Evolutionary conservation across 2,797 vertebrate species (phyloP).

Genomic region (Paguma larvata): DNA sequence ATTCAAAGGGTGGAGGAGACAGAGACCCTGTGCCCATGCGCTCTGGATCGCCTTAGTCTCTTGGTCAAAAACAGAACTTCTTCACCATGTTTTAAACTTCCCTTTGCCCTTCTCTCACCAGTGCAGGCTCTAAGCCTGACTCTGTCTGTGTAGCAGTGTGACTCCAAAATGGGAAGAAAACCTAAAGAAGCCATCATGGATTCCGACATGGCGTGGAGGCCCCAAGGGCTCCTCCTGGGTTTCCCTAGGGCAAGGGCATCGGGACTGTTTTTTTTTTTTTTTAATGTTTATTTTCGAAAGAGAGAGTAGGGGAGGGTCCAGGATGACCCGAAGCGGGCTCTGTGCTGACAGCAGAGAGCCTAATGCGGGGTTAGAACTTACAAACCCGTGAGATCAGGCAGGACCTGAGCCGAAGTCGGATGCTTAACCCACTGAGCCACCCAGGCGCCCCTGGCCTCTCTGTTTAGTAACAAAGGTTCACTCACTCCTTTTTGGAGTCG

Average conservation of each 20-base stretch:
- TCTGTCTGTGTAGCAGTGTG: neutral
- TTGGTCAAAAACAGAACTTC: neutral
- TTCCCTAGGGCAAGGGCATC: neutral
- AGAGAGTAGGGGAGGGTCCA: no score
- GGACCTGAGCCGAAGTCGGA: no score
- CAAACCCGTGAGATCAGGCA: no score
- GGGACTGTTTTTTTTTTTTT: neutral
- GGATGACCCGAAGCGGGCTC: no score
- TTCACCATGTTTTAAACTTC: neutral
- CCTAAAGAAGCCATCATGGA: neutral
- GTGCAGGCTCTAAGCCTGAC: neutral
- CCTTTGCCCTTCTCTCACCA: neutral
- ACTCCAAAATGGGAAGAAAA: neutral
- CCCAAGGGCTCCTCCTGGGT: neutral
- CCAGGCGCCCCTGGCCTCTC: no score
- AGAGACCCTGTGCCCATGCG: rapidly evolving
- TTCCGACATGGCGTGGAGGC: neutral
- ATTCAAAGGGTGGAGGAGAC: neutral
- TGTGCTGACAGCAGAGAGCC: no score
- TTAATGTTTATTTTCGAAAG: no score
- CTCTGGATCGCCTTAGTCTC: neutral
- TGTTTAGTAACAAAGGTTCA: neutral
- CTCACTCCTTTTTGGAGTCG: neutral
- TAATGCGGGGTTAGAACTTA: no score
- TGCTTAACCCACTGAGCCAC: no score